Base-by-base conservation (phyloP, 2,888 invertebrate species). In the Lasioglossum lativentre region DNA sequence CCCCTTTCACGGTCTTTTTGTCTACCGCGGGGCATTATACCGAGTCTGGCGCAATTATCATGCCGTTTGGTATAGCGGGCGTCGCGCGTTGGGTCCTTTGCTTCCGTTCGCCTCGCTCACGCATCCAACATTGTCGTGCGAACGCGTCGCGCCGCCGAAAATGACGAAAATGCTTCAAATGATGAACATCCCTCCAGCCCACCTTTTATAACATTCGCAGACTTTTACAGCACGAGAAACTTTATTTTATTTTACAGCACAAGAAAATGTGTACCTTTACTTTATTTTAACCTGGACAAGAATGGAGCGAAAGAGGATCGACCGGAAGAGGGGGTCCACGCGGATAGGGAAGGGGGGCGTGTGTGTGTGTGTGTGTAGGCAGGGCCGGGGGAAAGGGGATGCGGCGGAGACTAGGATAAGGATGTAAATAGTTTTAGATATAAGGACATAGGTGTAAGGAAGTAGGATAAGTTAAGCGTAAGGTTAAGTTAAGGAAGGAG, bases 91-190 rank as follows among this genome's bases (percentile, higher is more conserved):
- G 23, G 12, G 23, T 1, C 68, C 4, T 23, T 68, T 3, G 66
- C 66, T 34, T 34, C 34, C 66, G 38, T 10, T 68, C 23, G 10
- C 10, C 68, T 12, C 10, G 10, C 23, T 4, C 68, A 27, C 27
- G 27, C 27, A 59, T 68, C 38, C 59, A 86, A 83, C 86, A 88
- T 88, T 81, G 77, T 83, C 45, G 66, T 73, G 34, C n/a, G 75
- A 66, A 66, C 66, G 19, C 66, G 3, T n/a, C 14, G 66, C 34
- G 66, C 2, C 19, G 34, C 19, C 34, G 34, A 66, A 66, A 66
- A 66, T 66, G 0, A 19, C 19, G 34, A 66, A 59, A 59, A 59
- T 59, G n/a, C n/a, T n/a, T n/a, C n/a, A n/a, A n/a, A n/a, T n/a
- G n/a, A n/a, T n/a, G 10, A 59, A 12, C 27, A 5, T 59, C 12